Evolutionary conservation across 2,113 vertebrate genomes (phyloP), one percentile per base, ranked within the genome.

Genomic region (Sylvietta virens): DNA sequence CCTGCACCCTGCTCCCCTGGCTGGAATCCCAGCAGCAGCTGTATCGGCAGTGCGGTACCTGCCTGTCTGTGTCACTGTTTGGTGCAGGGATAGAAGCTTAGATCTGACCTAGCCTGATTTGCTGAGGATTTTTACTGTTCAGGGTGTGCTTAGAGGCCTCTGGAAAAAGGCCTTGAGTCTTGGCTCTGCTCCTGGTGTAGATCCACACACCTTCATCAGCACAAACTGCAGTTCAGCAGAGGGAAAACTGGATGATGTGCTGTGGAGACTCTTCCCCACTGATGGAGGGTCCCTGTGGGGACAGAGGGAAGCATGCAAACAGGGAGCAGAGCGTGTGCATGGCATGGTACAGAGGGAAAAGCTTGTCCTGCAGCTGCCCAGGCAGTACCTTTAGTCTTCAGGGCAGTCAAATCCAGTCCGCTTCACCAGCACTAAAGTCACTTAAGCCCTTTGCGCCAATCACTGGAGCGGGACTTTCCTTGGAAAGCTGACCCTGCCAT

Each of bases 351-450:
- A 2, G 64, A 64, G 42, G 66, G 82, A 94, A 60, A 96, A 94
- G 93, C 92, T 95, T 53, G 69, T 93, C 67, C 92, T 96, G 76
- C 86, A 92, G 93, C 95, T 97, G 90, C 92, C 95, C 80, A 86
- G 79, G 82, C 90, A 95, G 95, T 96, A 96, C 93, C 95, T 96
- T 95, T 33, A 84, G 85, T 96, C 96, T 88, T 96, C 93, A 94
- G 76, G 90, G 76, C 90, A 95, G 72, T 35, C 76, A 96, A 95
- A 96, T 96, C 92, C 94, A 93, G 71, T 93, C 92, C 18, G 1
- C 88, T 97, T 94, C 95, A 92, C 72, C 82, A 93, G 85, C 92
- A 90, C 91, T 96, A 95, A 86, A 94, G 78, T 90, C 91, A 94
- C 85, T 92, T 92, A 95, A 88, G 85, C 48, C 72, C 82, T 93